Percentiles rank a stretch among this genome's conserved stretches.
Conservation (phyloP, 2,113 vertebrate genomes). For the Myrmecobius fasciatus region DNA sequence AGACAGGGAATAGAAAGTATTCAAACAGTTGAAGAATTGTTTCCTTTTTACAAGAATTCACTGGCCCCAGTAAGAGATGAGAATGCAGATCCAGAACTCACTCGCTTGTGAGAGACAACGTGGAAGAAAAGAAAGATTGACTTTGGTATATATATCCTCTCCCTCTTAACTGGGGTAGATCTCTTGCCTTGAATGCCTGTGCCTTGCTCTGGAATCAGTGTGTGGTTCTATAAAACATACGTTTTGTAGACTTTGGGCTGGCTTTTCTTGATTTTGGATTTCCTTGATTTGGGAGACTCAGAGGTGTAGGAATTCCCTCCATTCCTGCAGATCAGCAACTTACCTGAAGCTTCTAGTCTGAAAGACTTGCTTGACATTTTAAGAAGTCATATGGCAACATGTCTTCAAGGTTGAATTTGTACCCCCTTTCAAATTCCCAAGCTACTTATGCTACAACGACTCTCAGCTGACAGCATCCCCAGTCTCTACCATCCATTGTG, state of each 20-base stretch:
- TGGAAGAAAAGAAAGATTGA: not conserved
- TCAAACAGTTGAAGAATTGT: not conserved
- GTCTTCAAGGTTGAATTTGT: not conserved
- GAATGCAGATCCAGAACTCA: not conserved
- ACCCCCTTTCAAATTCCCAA: not conserved
- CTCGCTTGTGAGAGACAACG: not conserved
- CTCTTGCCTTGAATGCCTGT: not conserved
- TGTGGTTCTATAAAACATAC: not conserved
- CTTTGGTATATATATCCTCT: not conserved
- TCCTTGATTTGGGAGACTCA: not conserved
- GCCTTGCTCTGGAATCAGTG: conserved; percentile 14
- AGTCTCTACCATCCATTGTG: not conserved
- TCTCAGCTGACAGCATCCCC: not conserved
- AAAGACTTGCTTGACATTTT: not conserved
- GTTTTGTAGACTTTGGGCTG: not conserved
- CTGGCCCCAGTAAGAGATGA: not conserved
- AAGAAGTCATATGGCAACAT: not conserved
- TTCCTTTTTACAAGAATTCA: not conserved
- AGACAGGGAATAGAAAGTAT: not conserved
- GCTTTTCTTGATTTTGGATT: not conserved
- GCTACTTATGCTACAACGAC: not conserved
- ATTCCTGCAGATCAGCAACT: not conserved
- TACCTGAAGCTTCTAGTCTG: not conserved
- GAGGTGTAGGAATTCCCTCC: not conserved
- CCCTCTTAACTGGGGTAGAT: conserved; percentile 2